Base-by-base conservation (phyloP, 2,888 invertebrate species). In the Drosophila vallismaia region DNA sequence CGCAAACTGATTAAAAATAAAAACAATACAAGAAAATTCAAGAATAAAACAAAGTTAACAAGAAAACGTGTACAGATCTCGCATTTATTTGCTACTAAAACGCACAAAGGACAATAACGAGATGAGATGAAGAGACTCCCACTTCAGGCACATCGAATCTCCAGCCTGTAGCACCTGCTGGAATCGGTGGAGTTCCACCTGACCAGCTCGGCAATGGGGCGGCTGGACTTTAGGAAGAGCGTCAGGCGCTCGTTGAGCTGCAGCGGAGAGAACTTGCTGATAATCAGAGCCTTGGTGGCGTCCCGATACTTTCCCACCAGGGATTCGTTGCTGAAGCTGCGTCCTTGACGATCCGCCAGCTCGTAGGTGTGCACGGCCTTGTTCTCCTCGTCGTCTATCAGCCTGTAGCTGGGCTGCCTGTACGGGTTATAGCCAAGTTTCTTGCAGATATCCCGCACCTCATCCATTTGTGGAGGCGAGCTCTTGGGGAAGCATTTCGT, bases 401-500 rank as follows among this genome's bases (percentile, higher is more conserved):
- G 67, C 0, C 91, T 86, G 74, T 90, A 91, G 62, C 89, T 89
- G 2, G 90, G 90, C 64, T 79, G 78, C 0, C 87, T 71, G 50
- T 81, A 94, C 19, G 93, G 92, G 69, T 91, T 88, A 79, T 94
- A 95, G 7, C 95, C 95, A 10, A 95, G 88, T 66, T 93, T 92
- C 31, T 91, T 88, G 88, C 96, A 96, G 70, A 95, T 93, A 10
- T 92, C 91, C 2, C 79, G 78, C 28, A 91, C 86, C 78, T 94
- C 93, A 54, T 94, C 92, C 0, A 91, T 88, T 74, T 83, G 75
- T 48, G 92, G 93, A 0, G 94, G 93, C 7, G 91, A 92, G 45
- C 90, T 88, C 50, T 92, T 92, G 10, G 93, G 89, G 76, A 94
- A 95, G 84, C 96, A 96, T 85, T 95, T 95, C 0, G 95, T 93